phyloP scores from a whole-genome alignment of 64 coral and sea anemone species.

The Pachyseris speciosa region DNA sequence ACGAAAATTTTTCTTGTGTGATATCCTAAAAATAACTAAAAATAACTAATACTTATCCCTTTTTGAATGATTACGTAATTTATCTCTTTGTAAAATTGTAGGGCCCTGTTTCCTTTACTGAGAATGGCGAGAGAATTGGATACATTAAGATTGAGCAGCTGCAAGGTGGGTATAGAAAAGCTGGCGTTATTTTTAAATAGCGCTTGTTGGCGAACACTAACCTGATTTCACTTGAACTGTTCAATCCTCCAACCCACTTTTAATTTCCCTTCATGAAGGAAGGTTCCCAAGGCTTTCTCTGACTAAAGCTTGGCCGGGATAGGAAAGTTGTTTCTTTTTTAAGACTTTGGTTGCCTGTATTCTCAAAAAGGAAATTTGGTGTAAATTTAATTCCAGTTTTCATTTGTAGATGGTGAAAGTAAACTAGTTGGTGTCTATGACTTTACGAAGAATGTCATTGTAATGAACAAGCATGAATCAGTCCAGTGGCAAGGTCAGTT shows the following conservation, averaged over 20 bases:
- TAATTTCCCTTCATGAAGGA: too few relatives aligned
- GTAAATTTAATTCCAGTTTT: too few relatives aligned
- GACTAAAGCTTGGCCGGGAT: too few relatives aligned
- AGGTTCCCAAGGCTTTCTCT: too few relatives aligned
- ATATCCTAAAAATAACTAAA: too few relatives aligned
- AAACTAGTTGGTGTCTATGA: slow-evolving; percentile 60
- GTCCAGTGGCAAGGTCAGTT: slow-evolving; percentile 63
- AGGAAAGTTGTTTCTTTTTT: too few relatives aligned
- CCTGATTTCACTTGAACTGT: neutral
- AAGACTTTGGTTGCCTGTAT: too few relatives aligned
- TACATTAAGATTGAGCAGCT: slow-evolving; percentile 76
- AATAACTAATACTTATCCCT: neutral
- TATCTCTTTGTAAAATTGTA: neutral
- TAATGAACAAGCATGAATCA: slow-evolving; percentile 34
- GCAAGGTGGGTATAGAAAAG: slow-evolving; percentile 49
- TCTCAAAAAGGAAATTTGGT: too few relatives aligned
- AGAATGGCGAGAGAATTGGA: slow-evolving; percentile 77
- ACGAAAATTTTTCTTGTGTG: too few relatives aligned
- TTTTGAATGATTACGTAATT: neutral
- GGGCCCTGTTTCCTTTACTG: slow-evolving; percentile 80
- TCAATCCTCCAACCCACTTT: neutral
- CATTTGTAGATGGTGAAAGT: slow-evolving; percentile 36
- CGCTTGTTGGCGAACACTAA: neutral
- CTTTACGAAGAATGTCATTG: neutral
- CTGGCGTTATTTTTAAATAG: neutral